Evolutionary conservation across 2,113 vertebrate genomes (phyloP), one percentile per base, ranked within the genome.

Genomic region (Eidolon helvum): DNA sequence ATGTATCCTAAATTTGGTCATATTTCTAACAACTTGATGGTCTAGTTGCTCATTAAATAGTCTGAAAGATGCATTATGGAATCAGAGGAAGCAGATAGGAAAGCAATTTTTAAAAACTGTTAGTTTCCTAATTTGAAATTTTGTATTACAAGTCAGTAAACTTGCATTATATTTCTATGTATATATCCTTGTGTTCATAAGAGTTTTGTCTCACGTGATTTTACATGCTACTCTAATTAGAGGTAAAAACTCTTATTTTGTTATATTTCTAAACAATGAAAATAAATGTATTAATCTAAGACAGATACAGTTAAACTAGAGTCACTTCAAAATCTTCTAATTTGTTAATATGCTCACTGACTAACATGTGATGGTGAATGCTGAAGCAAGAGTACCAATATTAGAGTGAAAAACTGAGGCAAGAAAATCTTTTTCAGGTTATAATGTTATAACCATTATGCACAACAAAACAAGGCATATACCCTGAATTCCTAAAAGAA

Each of bases 401-500:
- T 93, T 79, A 53, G 71, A 38, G 55, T 87, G 88, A 88, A 38
- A 97, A 71, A 55, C 24, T 16, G 55, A 85, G 68, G 35, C 91
- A 89, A 97, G 57, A 91, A 96, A 65, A 71, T 18, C 78, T 96
- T 94, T 89, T 95, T 55, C 19, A 92, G 95, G 78, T 82, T 97
- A 53, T 92, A 59, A 96, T 94, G 43, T 97, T 97, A 97, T 95
- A 98, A 82, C 92, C 85, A 84, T 50, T 84, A 91, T 71, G 93
- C 84, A 94, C 40, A 57, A 61, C 66, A 94, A 90, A 96, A 26
- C 10, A 59, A 88, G 57, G 40, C 68, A 77, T 26, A 21, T 40
- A 92, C 90, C 88, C 94, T 85, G 69, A 95, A 97, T 92, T 97
- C 82, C 57, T 94, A 63, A 92, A 96, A 84, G 91, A 97, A 94